Conservation (phyloP, 2,888 invertebrate genomes). For the Candidula unifasciata region DNA sequence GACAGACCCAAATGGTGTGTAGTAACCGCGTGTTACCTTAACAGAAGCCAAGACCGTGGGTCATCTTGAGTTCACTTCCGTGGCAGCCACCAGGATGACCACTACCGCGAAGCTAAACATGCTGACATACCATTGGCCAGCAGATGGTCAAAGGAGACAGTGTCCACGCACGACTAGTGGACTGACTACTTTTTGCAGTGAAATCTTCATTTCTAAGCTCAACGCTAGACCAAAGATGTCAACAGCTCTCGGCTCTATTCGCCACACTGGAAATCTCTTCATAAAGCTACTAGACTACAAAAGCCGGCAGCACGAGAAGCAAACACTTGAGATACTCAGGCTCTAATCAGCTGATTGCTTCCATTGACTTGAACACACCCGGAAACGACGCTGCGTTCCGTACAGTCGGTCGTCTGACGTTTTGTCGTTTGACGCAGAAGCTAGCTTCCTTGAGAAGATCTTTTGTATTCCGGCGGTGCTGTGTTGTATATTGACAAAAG, state of each 20-base stretch:
- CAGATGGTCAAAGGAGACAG: no score
- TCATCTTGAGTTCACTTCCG: no score
- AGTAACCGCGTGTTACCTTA: no score
- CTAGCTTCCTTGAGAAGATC: neutral
- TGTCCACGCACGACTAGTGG: no score
- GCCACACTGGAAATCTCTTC: neutral
- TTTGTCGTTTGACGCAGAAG: neutral
- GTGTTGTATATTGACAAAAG: neutral
- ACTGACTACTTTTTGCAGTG: neutral
- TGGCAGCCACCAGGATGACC: no score
- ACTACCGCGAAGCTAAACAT: no score
- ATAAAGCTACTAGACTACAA: neutral
- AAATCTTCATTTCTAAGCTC: neutral
- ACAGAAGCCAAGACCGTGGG: no score
- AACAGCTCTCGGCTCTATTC: neutral
- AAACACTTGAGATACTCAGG: neutral
- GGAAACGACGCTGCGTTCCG: neutral
- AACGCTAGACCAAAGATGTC: neutral
- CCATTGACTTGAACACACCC: neutral
- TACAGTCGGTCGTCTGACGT: neutral
- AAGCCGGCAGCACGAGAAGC: neutral
- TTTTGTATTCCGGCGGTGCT: neutral
- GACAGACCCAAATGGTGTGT: no score
- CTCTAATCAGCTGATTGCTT: neutral
- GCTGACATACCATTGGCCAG: no score